phyloP scores from a whole-genome alignment of 2,113 vertebrate species.

The Oreochromis aureus region DNA sequence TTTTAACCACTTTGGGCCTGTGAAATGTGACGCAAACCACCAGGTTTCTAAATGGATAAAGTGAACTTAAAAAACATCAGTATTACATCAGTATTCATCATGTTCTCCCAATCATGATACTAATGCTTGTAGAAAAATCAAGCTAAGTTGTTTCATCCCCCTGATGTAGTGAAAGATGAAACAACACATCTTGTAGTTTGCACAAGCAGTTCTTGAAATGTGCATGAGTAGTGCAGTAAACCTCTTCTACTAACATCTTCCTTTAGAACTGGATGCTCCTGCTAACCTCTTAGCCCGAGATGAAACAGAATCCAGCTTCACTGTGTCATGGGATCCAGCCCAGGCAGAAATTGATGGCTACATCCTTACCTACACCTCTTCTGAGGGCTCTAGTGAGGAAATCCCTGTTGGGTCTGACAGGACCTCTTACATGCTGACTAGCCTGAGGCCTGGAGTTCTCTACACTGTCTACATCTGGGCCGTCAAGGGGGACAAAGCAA shows the following conservation, averaged over 20 bases:
- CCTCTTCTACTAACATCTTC: constrained; percentile 3
- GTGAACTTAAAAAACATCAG: background rate
- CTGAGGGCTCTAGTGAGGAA: constrained; percentile 64
- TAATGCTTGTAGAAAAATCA: background rate
- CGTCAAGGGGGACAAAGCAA: constrained; percentile 65
- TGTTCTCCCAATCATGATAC: background rate
- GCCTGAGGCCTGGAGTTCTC: constrained; percentile 72
- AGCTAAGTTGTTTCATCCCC: background rate
- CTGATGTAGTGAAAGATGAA: background rate
- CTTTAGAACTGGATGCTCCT: constrained; percentile 50
- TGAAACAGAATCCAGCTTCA: constrained; percentile 70
- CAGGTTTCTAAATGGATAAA: background rate
- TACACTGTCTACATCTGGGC: constrained; percentile 75
- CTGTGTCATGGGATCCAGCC: constrained; percentile 67
- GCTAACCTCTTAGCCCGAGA: constrained; percentile 31
- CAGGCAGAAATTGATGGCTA: constrained; percentile 73
- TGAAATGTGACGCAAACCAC: background rate
- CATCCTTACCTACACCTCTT: constrained; percentile 70
- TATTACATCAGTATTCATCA: background rate
- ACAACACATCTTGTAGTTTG: background rate
- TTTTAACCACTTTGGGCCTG: background rate
- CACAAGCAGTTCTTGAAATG: background rate
- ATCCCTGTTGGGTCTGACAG: constrained; percentile 64
- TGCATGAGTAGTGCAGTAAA: constrained; percentile 20
- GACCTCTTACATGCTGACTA: constrained; percentile 48